Base-by-base conservation (phyloP, 1,140 invertebrate species). In the Danaus melanippus region DNA sequence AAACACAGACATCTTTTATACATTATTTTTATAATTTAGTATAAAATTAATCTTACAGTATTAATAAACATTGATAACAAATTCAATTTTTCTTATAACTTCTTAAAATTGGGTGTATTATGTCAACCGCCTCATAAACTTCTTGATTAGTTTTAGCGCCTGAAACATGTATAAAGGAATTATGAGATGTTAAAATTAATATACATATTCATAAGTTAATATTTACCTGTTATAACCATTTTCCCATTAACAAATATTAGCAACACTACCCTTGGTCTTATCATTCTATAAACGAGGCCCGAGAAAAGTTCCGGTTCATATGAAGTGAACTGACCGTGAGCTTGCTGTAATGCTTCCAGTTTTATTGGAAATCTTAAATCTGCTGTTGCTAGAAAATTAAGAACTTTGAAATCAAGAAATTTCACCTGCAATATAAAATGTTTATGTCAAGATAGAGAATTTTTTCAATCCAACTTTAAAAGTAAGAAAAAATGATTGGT, bases 231-330 rank as follows among this genome's bases (percentile, higher is more conserved):
- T 50, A 98, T 91, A 2, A 98, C 96, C 60, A 99, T 92, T 91
- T 99, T 99, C 52, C 98, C 98, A 87, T 97, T 98, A 0, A 99
- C 97, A 90, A 99, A 99, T 84, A 99, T 98, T 1, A 99, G 88
- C 17, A 99, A 86, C 0, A 99, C 98, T 55, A 99, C 94, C 71
- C 96, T 92, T 8, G 98, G 98, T 69, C 96, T 93, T 11, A 99
- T 94, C 96, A 99, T 97, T 71, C 98, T 90, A 85, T 99, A 99
- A 56, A 99, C 98, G 41, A 99, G 90, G 17, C 97, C 98, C 46
- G 98, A 97, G 88, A 99, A 99, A 50, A 99, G 82, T 86, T 96
- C 95, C 10, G 95, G 95, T 81, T 96, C 95, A 69, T 96, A 96
- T 56, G 94, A 96, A 76, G 94, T 94, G 86, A 99, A 99, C 81